phyloP scores from a whole-genome alignment of 2,888 invertebrate species.

The Ommatoiulus sabulosus region DNA sequence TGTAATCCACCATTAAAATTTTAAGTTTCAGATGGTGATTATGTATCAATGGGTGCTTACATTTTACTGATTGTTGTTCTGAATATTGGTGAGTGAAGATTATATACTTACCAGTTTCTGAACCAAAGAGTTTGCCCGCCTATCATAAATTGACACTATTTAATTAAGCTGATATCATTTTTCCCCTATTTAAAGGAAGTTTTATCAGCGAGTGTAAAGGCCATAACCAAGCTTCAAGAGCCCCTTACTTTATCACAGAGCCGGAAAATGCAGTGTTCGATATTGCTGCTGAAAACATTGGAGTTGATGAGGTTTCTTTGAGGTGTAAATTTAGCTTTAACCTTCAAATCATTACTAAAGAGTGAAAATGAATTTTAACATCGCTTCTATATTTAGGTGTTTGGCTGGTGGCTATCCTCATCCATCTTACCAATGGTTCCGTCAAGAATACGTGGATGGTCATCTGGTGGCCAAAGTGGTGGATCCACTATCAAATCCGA shows the following conservation, averaged over 20 bases:
- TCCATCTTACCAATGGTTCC: constrained; percentile 90
- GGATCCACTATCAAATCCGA: constrained; percentile 79
- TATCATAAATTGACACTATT: too few relatives aligned
- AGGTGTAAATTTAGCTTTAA: constrained; percentile 69
- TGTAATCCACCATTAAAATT: background rate
- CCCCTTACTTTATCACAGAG: constrained; percentile 89
- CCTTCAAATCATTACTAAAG: constrained; percentile 47
- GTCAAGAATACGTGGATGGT: constrained; percentile 87
- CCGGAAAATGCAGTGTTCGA: constrained; percentile 87
- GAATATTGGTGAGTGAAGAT: background rate
- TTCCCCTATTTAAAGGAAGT: background rate
- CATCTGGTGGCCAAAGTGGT: constrained; percentile 78
- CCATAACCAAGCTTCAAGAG: constrained; percentile 83
- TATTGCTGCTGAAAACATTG: constrained; percentile 76
- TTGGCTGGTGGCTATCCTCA: constrained; percentile 80
- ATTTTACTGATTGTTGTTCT: constrained; percentile 7
- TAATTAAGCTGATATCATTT: too few relatives aligned
- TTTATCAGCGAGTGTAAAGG: constrained; percentile 70
- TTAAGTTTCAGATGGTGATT: background rate
- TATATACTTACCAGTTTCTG: background rate
- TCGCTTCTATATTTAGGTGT: constrained; percentile 67
- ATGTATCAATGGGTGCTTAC: background rate
- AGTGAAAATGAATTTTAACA: background rate
- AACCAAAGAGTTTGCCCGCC: too few relatives aligned
- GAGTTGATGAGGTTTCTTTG: constrained; percentile 81